Evolutionary conservation across 2,797 vertebrate species (phyloP), one percentile per base, ranked within the genome.

Genomic region (Margarornis squamiger): DNA sequence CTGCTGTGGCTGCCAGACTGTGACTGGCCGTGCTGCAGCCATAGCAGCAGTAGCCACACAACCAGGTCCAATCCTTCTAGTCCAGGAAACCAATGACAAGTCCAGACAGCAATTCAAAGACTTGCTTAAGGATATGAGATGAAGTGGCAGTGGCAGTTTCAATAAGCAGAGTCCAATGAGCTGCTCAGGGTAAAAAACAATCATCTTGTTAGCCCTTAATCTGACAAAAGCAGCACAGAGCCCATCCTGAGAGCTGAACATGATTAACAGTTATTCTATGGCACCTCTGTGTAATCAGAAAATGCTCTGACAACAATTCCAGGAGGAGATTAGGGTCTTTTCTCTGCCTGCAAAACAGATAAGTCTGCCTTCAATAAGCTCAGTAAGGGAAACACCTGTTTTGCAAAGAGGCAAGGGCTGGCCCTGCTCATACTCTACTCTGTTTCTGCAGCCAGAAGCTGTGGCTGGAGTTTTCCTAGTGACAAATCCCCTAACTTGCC

Each of bases 181-280:
- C 17, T 68, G 49, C 49, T 91, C 46, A 58, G 86, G 66, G 61
- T 91, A 66, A 91, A 49, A 90, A 81, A 43, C 54, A 71, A 62
- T 90, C 94, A 90, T 91, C 76, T 90, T 91, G 72, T 95, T 94
- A 96, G 90, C 70, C 79, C 51, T 75, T 95, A 96, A 96, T 92
- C 73, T 92, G 92, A 90, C 70, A 88, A 80, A 26, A 91, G 54
- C 70, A 92, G 84, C 38, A 54, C 46, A 84, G 84, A 91, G 54
- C 49, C 75, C 72, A 81, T 83, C 36, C 65, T 78, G 62, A 92
- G 63, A 86, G 81, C 27, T 72, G 88, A 93, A 82, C 55, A 20
- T 84, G 88, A 95, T 91, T 93, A 95, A 67, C 81, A 71, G 68
- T 87, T 79, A 87, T 55, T 89, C 78, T 77, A 68, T 86, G 85